These are phyloP conservation scores for Apamea sordens DNA, from an alignment of 2,888 invertebrate species.

Conservation along the genomic window DNA sequence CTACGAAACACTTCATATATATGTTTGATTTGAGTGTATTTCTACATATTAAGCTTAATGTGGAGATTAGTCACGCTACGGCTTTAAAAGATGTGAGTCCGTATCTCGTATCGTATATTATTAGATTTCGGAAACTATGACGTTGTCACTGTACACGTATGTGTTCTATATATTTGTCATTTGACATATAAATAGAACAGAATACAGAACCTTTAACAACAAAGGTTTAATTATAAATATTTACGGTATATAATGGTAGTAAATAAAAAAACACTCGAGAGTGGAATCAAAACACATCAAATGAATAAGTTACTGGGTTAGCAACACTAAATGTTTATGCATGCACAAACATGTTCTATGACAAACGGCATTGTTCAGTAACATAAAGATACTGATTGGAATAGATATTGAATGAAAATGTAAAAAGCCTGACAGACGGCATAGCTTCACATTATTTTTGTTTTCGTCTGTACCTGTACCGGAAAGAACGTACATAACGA, in stretches of 20 bases:
- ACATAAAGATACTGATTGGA: not conserved
- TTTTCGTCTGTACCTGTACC: not conserved
- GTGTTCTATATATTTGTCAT: not conserved
- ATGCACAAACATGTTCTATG: not conserved
- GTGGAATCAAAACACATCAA: not conserved
- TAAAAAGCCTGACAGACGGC: not conserved
- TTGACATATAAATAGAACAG: not conserved
- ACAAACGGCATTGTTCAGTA: not conserved
- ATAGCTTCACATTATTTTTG: not conserved
- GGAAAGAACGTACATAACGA: not conserved
- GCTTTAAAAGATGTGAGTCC: slow-evolving; percentile 74
- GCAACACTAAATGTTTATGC: not conserved
- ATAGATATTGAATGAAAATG: not conserved
- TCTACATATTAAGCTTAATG: slow-evolving; percentile 84
- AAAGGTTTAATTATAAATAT: not conserved
- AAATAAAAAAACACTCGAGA: not conserved
- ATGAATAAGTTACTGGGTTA: not conserved
- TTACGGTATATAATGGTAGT: not conserved
- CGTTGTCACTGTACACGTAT: slow-evolving; percentile 13
- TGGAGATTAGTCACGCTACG: slow-evolving; percentile 83
- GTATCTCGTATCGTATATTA: slow-evolving; percentile 67
- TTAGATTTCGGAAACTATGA: slow-evolving; percentile 45
- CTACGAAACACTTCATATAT: slow-evolving; percentile 74
- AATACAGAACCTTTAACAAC: not conserved
- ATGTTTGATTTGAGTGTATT: slow-evolving; percentile 81